Base-by-base conservation (phyloP, 2,888 invertebrate species). In the Noctua janthina region DNA sequence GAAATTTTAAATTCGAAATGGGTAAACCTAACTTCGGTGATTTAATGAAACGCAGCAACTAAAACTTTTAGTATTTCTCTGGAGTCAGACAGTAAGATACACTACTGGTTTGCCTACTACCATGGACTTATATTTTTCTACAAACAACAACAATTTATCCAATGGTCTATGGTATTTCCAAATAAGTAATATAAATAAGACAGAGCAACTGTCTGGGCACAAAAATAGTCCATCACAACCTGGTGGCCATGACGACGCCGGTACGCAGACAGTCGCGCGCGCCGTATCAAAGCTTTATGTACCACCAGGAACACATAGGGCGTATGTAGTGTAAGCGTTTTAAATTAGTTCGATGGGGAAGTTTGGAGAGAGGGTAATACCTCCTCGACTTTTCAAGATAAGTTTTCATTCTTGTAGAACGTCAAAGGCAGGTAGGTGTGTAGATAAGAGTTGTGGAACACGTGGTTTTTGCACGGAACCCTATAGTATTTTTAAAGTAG, bases 231-330 rank as follows among this genome's bases (percentile, higher is more conserved):
- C 85, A 89, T 81, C 74, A 85, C 71, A 84, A 84, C 82, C 74
- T 78, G 76, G 92, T 91, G 91, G 88, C 84, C 90, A 93, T 92
- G 90, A 80, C 91, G 69, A 92, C 93, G 91, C 88, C 91, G 70
- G 74, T 51, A 77, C 88, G 82, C 91, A 90, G 87, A 87, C 90
- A 87, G 51, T 51, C 82, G 74, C 70, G 80, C 74, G 82, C 76
- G 83, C 70, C 68, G 68, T 75, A 87, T 74, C 70, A 79, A 81
- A 79, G 64, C 59, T 75, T 62, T 78, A 84, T 83, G 79, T 88
- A 73, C 39, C 78, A 92, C 91, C 84, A 91, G 91, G 92, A 78
- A 64, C 82, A 79, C 90, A 91, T 89, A 90, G 79, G 78, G 75
- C 82, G 74, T 81, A 81, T 76, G 86, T 86, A 88, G 90, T 76